Evolutionary conservation across 2,797 vertebrate species (phyloP), one percentile per base, ranked within the genome.

Genomic region (Microctenopoma stevenorrisi): DNA sequence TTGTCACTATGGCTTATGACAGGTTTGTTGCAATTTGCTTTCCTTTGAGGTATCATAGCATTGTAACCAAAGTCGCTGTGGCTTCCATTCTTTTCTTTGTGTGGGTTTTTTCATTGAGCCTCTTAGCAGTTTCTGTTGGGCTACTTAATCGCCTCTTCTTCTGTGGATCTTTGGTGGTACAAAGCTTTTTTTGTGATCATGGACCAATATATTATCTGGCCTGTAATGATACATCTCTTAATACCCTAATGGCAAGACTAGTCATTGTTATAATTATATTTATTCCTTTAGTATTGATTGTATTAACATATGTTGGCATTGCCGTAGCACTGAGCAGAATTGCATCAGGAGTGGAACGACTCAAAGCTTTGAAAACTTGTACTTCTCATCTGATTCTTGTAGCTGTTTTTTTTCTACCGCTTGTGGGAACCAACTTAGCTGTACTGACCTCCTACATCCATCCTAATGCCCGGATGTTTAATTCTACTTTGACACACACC

Each of bases 101-200:
- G 0, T 40, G 6, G 38, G 38, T 40, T 3, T 13, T 66, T 42
- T 1, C 64, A 0, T 0, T 68, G 0, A 1, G n/a, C 50, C 0
- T 79, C 0, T 0, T 67, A 0, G 10, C 28, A 9, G n/a, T 7
- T 4, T 1, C 0, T 3, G 57, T 75, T 14, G 38, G 43, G 1
- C 33, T 88, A 7, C 16, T 92, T 54, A 51, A 79, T 49, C 72
- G 82, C 12, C 82, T 93, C 2, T 89, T 85, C 25, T 91, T 90
- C 53, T 93, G 90, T 68, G 68, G 76, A 4, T 90, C 91, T 33
- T 15, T 85, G 35, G 70, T 73, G 14, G 40, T 92, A 3, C 43
- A 78, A 2, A 89, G 78, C 57, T 90, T 85, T 76, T 92, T 67
- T 62, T 92, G 90, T 64, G 89, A 93, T 25, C 85, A 91, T 44